Percentiles rank a stretch among this genome's conserved stretches.
Conservation (phyloP, 2,888 invertebrate species). For the Podabrus alpinus region DNA sequence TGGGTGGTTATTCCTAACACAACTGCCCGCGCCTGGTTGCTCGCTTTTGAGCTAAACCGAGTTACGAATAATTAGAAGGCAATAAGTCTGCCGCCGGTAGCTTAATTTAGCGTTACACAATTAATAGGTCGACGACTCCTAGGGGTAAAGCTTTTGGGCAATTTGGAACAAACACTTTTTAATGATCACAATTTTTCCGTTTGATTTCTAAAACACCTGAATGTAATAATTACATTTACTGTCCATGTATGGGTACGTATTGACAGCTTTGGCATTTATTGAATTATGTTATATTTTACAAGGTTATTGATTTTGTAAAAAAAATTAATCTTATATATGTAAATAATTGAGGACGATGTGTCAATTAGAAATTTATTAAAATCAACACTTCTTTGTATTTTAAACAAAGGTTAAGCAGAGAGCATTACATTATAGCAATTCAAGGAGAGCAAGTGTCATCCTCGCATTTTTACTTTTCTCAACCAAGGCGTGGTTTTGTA, state of each 20-base stretch:
- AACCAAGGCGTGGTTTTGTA: conserved; percentile 18
- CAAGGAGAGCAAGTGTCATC: conserved; percentile 25
- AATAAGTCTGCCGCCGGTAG: too few species aligned
- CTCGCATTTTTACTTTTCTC: conserved; percentile 17
- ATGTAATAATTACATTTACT: too few species aligned
- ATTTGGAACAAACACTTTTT: not conserved
- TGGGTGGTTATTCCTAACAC: too few species aligned
- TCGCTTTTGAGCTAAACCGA: too few species aligned
- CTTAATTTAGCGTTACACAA: too few species aligned
- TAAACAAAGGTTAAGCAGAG: not conserved
- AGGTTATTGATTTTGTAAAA: not conserved
- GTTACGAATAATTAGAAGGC: too few species aligned
- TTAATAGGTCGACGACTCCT: not conserved
- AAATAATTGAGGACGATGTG: not conserved
- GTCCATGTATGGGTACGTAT: not conserved
- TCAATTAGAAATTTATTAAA: not conserved
- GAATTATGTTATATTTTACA: not conserved
- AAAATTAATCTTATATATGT: not conserved
- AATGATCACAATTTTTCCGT: too few species aligned
- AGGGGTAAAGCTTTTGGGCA: not conserved
- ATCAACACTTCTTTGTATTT: not conserved
- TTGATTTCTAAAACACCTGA: too few species aligned
- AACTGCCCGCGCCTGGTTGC: too few species aligned
- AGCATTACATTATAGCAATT: conserved; percentile 9
- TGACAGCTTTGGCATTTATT: not conserved